phyloP scores from a whole-genome alignment of 2,113 vertebrate genomes.

The Sarotherodon lohbergeri region DNA sequence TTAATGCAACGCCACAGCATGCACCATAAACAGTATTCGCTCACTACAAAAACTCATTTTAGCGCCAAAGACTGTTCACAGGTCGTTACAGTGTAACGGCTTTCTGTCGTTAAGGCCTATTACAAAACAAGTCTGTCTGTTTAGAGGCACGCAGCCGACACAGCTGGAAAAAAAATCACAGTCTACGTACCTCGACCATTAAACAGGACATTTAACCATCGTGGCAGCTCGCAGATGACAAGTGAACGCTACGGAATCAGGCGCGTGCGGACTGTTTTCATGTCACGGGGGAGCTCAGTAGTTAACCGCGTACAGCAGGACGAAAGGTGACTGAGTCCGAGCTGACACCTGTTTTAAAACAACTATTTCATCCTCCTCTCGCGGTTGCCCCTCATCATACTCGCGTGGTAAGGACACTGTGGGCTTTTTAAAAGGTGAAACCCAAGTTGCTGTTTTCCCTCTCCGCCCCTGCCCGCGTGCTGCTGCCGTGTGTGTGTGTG shows the following conservation, averaged over 20 bases:
- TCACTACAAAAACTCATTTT: neutral
- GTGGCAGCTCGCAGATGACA: conserved; percentile 8
- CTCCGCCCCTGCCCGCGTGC: neutral
- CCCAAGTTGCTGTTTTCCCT: neutral
- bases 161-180: neutral
- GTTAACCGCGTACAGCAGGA: conserved; percentile 12
- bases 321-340: conserved; percentile 3
- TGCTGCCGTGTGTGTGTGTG: neutral
- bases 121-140: neutral
- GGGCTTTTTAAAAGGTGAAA: neutral
- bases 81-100: neutral
- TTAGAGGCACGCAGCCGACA: neutral
- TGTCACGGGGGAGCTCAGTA: conserved; percentile 9
- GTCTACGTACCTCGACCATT: conserved; percentile 55
- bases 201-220: conserved; percentile 63
- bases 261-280: conserved; percentile 34
- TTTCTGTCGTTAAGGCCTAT: neutral
- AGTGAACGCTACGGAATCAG: conserved; percentile 13
- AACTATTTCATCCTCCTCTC: neutral
- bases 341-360: conserved; percentile 10
- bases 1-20: neutral
- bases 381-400: neutral
- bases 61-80: neutral
- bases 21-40: neutral
- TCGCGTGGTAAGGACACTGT: neutral